These are phyloP conservation scores for Xylota segnis DNA, from an alignment of 2,888 invertebrate genomes.

Conservation along the genomic window DNA sequence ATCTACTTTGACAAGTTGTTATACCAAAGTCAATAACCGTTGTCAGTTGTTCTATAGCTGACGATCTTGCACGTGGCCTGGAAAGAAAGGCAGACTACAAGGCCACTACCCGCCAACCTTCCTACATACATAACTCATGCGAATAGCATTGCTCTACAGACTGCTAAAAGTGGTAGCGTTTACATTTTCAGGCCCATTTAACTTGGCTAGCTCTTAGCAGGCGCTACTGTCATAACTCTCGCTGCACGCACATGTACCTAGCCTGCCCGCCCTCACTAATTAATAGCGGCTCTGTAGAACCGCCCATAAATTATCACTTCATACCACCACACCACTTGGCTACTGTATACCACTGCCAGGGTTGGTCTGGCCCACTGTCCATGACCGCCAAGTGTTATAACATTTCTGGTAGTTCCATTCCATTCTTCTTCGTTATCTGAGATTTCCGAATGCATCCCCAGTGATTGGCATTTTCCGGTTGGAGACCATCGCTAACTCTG, in stretches of 20 bases:
- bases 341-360: neutral
- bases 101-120: too few species aligned
- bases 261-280: neutral
- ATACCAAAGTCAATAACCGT: too few species aligned
- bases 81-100: too few species aligned
- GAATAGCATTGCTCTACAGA: too few species aligned
- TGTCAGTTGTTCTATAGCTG: too few species aligned
- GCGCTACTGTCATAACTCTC: neutral
- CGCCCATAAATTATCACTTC: slow-evolving; percentile 32
- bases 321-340: neutral
- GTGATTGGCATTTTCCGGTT: slow-evolving; percentile 60
- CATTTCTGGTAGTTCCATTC: neutral
- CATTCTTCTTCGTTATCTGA: slow-evolving; percentile 1
- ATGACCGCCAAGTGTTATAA: slow-evolving; percentile 4
- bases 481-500: slow-evolving; percentile 27
- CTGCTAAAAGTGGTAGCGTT: too few species aligned
- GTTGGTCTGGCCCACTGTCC: neutral
- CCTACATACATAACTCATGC: too few species aligned
- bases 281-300: neutral
- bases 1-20: too few species aligned
- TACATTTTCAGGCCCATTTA: too few species aligned
- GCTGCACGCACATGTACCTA: neutral
- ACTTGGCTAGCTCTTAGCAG: too few species aligned
- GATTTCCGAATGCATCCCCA: slow-evolving; percentile 8
- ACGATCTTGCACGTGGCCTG: too few species aligned